phyloP scores from a whole-genome alignment of 2,797 vertebrate genomes.

The Emys orbicularis region DNA sequence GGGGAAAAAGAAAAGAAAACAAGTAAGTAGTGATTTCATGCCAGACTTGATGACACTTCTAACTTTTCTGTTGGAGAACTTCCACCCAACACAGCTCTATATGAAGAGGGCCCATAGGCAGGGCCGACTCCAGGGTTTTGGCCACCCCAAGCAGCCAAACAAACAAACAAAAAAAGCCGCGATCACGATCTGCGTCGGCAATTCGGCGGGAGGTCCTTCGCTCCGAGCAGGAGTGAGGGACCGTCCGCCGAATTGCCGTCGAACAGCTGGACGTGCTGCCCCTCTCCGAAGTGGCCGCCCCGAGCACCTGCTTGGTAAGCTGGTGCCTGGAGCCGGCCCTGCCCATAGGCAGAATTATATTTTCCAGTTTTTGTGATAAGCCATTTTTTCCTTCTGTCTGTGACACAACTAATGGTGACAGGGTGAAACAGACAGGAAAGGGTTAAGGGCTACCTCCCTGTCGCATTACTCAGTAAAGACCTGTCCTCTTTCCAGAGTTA shows the following conservation, averaged over 20 bases:
- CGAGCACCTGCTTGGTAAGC: too few species aligned
- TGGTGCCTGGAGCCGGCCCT: too few species aligned
- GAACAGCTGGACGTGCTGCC: too few species aligned
- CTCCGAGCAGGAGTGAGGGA: too few species aligned
- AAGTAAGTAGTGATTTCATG: constrained; percentile 31
- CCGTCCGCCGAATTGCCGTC: too few species aligned
- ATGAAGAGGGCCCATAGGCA: not conserved
- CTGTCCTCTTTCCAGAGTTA: constrained; percentile 5
- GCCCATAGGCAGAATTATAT: constrained; percentile 18
- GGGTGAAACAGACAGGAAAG: not conserved
- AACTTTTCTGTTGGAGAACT: constrained; percentile 28
- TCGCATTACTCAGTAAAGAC: not conserved
- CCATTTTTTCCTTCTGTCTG: not conserved
- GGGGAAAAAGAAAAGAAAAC: not conserved
- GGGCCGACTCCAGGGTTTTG: not conserved
- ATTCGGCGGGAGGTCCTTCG: too few species aligned
- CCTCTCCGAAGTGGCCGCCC: too few species aligned
- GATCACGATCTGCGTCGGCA: too few species aligned
- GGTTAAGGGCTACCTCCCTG: not conserved
- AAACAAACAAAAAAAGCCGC: too few species aligned
- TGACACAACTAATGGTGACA: not conserved
- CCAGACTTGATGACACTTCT: not conserved
- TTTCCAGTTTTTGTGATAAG: constrained; percentile 17
- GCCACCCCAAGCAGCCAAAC: too few species aligned
- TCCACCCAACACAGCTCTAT: constrained; percentile 33